Percentiles rank a stretch among this genome's conserved stretches.
Evolutionary conservation across 2,888 invertebrate genomes (phyloP).

Genomic region (Hesperia comma): DNA sequence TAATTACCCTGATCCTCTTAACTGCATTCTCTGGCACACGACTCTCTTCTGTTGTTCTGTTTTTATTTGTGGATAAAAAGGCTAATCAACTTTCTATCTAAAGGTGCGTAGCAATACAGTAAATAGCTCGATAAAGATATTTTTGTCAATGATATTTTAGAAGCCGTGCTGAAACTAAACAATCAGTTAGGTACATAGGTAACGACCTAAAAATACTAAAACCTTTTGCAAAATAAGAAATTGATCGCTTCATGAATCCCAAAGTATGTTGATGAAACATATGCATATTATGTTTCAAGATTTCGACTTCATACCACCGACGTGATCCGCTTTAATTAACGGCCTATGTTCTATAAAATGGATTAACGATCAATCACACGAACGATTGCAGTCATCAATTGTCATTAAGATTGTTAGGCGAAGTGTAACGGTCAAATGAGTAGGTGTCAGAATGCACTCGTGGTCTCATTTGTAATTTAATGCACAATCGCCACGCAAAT

Average conservation of each 20-base stretch:
- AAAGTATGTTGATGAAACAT: too few relatives aligned
- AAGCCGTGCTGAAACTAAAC: too few relatives aligned
- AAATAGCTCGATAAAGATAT: too few relatives aligned
- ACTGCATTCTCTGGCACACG: slow-evolving; percentile 33
- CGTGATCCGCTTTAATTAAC: slow-evolving; percentile 21
- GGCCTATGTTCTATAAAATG: slow-evolving; percentile 23
- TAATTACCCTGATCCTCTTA: slow-evolving; percentile 37
- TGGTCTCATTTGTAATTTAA: slow-evolving; percentile 64
- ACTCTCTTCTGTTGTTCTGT: slow-evolving; percentile 18
- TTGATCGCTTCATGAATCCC: too few relatives aligned
- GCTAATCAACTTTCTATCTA: background rate
- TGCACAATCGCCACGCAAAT: slow-evolving; percentile 59
- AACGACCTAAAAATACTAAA: too few relatives aligned
- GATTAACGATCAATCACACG: slow-evolving; percentile 31
- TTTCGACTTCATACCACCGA: background rate
- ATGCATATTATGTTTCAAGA: too few relatives aligned
- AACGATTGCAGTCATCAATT: slow-evolving; percentile 21
- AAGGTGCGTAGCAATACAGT: too few relatives aligned
- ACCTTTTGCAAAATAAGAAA: too few relatives aligned
- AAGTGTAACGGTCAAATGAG: slow-evolving; percentile 39
- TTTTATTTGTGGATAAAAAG: slow-evolving; percentile 8
- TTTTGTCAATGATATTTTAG: too few relatives aligned
- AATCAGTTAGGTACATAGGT: too few relatives aligned
- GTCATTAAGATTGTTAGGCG: slow-evolving; percentile 34
- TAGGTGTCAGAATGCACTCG: slow-evolving; percentile 45